Base-by-base conservation (phyloP, 2,888 invertebrate species). In the Mayetiola destructor region DNA sequence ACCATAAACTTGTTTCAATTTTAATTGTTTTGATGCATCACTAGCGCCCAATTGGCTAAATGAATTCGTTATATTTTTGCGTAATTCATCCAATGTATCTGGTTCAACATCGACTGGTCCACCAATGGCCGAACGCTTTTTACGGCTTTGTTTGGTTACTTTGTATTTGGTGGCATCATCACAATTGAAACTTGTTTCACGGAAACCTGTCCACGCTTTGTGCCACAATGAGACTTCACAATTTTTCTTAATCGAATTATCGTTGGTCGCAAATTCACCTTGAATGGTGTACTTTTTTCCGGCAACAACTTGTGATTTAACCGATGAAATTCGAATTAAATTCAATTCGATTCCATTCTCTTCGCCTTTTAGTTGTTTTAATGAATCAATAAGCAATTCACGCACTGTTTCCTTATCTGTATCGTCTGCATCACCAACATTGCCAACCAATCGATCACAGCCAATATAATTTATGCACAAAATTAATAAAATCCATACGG, bases 201-300 rank as follows among this genome's bases (percentile, higher is more conserved):
- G 69, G 1, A 69, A 70, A 32, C 70, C 67, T 0, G 77, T 37
- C 82, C 82, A 83, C 1, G 75, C 69, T 56, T 71, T 73, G 21
- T 79, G 75, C 80, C 79, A 82, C 36, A 81, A 71, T 29, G 68
- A 65, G 1, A 72, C 63, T 23, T 64, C 61, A 60, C 70, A 71
- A 48, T 66, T 64, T 40, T 63, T 63, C 0, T 53, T 56, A 5
- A 57, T 56, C 1, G 73, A 72, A 2, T 79, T 78, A 40, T 75
- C 73, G 14, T 78, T 2, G 27, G 5, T 23, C 5, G n/a, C 79
- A 10, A 84, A 69, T 61, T 76, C 72, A 55, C 79, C 77, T 61
- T 76, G 75, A 48, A 85, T 76, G 64, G 75, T 77, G 29, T 78
- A 80, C 56, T 77, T 64, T 29, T 69, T 63, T 18, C 82, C 82